Base-by-base conservation (phyloP, 2,113 vertebrate genomes). In the Neogobius melanostomus region DNA sequence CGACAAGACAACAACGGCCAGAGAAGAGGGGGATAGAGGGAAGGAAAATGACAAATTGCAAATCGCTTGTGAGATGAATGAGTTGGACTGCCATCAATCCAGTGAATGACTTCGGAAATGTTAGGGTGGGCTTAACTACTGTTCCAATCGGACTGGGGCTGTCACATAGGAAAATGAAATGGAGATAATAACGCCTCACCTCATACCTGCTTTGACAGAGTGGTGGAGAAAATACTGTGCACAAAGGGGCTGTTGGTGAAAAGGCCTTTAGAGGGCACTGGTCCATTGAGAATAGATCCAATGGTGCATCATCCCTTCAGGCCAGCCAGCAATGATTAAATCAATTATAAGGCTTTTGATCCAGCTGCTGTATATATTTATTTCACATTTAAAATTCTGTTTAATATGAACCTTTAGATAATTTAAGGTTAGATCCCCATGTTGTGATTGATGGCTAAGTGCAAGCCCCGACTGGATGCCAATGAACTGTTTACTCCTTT, bases 221-320 rank as follows among this genome's bases (percentile, higher is more conserved):
- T 50, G 52, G 72, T 68, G 73, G 53, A 60, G 57, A 86, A 79
- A 82, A 80, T 76, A 68, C 66, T 50, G 11, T 11, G 17, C 48
- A 70, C 9, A 11, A n/a, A 16, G 48, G 45, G 52, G 51, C 68
- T 1, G 10, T 50, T 36, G 64, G 47, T 48, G 44, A 64, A 17
- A 8, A 66, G 59, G 48, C 89, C 87, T 88, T 83, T 88, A 90
- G 91, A 87, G 89, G 91, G 87, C 90, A 89, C 80, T 88, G 82
- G 69, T 85, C 84, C 77, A 83, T 87, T 81, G 89, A 90, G 88
- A 90, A 89, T 87, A 66, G 44, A 75, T 64, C 10, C 50, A 12
- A 45, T 49, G 45, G 44, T 72, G 66, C 57, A 47, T 6, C 46
- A 50, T 50, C 53, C 72, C 64, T 60, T 76, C 52, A 66, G 74